Conservation (phyloP, 2,113 vertebrate genomes). For the Chiloscyllium plagiosum region DNA sequence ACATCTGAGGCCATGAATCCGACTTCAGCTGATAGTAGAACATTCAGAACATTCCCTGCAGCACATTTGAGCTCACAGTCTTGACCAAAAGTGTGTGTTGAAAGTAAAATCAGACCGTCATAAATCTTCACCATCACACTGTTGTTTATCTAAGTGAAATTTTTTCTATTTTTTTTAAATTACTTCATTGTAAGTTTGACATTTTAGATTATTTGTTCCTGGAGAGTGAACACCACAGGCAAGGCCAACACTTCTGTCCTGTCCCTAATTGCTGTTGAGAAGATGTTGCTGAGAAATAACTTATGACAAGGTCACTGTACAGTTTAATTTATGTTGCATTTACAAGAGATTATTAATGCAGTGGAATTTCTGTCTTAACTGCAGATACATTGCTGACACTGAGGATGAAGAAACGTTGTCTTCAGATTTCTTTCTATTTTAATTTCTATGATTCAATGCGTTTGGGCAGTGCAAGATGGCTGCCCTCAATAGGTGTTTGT, state of each 20-base stretch:
- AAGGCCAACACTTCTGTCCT: too few relatives aligned
- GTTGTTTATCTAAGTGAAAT: neutral
- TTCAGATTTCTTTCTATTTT: neutral
- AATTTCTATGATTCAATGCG: neutral
- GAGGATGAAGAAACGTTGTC: neutral
- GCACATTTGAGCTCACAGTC: neutral
- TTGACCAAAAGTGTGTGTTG: neutral
- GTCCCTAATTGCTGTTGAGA: too few relatives aligned
- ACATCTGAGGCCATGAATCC: neutral
- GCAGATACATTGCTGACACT: neutral
- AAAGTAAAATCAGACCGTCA: neutral
- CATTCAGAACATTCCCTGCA: neutral
- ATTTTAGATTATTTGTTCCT: too few relatives aligned
- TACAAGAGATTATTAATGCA: neutral
- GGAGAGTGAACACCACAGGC: too few relatives aligned
- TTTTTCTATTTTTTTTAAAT: neutral
- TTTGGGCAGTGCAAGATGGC: neutral
- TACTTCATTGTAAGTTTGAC: neutral
- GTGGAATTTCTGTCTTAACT: neutral
- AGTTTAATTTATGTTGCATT: neutral
- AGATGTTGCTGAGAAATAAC: too few relatives aligned
- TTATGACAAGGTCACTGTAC: too few relatives aligned
- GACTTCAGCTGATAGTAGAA: neutral
- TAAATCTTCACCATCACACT: neutral
- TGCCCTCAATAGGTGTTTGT: neutral